Evolutionary conservation across 35 echinoderm and acorn worm genomes (phyloP).

Genomic region (Stichopus chloronotus): DNA sequence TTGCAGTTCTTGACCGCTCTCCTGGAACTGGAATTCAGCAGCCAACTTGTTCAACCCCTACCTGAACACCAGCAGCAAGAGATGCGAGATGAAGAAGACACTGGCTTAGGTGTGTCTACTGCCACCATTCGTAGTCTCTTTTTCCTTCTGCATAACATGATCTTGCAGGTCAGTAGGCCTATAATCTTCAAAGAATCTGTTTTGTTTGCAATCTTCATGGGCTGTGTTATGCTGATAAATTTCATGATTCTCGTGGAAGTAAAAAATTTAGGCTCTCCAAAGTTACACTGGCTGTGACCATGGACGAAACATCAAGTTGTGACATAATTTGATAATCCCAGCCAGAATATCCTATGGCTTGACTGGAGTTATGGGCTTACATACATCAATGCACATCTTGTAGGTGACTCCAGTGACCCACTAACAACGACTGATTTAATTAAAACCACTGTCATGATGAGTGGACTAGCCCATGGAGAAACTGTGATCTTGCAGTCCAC

Average conservation of each 20-base stretch:
- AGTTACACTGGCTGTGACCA: not conserved
- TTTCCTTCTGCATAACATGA: slow-evolving; percentile 44
- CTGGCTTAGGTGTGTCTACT: not conserved
- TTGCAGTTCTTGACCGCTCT: slow-evolving; percentile 38
- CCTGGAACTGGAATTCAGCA: not conserved
- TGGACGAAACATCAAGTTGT: not conserved
- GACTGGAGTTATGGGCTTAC: not conserved
- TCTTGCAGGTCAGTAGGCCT: slow-evolving; percentile 11
- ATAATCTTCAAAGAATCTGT: not conserved
- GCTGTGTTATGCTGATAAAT: not conserved
- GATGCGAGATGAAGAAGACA: not conserved
- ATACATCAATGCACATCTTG: no score
- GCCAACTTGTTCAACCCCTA: not conserved
- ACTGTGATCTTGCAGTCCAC: no score
- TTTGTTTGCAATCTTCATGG: not conserved
- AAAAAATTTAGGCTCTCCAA: not conserved
- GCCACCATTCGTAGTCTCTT: slow-evolving; percentile 13
- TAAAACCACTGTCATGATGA: no score
- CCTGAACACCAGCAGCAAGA: not conserved
- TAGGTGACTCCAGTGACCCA: no score
- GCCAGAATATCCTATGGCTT: not conserved
- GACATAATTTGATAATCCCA: not conserved
- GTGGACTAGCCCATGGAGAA: no score
- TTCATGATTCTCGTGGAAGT: not conserved
- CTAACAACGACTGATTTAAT: no score